These are phyloP conservation scores for Stratiomys singularior DNA, from an alignment of 2,888 invertebrate genomes.

Conservation along the genomic window DNA sequence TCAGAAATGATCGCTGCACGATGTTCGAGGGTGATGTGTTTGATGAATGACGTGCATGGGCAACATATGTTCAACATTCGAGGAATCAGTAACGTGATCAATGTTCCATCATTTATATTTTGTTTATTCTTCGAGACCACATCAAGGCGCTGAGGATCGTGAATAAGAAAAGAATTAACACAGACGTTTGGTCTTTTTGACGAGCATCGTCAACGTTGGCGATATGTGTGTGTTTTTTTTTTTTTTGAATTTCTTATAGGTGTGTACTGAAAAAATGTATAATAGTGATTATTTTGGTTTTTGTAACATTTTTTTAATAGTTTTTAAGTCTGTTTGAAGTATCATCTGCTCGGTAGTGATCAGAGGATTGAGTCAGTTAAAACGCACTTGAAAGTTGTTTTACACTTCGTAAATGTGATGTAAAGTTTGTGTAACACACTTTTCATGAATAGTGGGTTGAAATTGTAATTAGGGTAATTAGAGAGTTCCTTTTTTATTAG, in stretches of 20 bases:
- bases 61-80: slow-evolving; percentile 44
- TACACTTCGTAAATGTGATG: slow-evolving; percentile 29
- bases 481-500: not conserved
- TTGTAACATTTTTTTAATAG: slow-evolving; percentile 10
- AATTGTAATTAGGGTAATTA: slow-evolving; percentile 7
- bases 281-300: slow-evolving; percentile 12
- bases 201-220: no score
- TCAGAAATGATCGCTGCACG: not conserved
- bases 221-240: not conserved
- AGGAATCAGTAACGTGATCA: slow-evolving; percentile 25
- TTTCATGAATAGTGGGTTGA: slow-evolving; percentile 4
- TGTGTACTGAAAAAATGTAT: slow-evolving; percentile 8
- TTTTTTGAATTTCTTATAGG: slow-evolving; percentile 16
- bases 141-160: not conserved
- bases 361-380: slow-evolving; percentile 8
- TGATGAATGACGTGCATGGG: slow-evolving; percentile 33
- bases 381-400: slow-evolving; percentile 28
- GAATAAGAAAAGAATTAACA: not conserved
- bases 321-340: slow-evolving; percentile 13
- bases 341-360: not conserved
- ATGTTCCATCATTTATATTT: slow-evolving; percentile 40
- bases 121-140: slow-evolving; percentile 30
- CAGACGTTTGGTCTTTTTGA: slow-evolving; percentile 25
- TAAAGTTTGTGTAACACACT: slow-evolving; percentile 27
- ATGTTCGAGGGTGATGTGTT: not conserved